Conservation (phyloP, 2,888 invertebrate species). For the Trichopoda pennipes region DNA sequence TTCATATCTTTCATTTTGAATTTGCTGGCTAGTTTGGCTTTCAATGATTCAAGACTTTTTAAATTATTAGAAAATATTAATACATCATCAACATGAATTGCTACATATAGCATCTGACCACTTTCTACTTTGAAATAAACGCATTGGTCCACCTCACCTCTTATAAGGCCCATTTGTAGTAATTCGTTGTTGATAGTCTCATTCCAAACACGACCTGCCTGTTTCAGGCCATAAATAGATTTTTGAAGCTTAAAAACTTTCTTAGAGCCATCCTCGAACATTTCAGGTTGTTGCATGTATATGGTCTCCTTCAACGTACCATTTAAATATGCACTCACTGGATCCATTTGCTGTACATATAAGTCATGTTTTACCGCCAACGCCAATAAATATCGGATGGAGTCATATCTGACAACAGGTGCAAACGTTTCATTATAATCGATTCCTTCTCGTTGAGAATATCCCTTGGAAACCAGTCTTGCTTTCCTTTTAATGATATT, state of each 20-base stretch:
- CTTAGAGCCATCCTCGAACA: slow-evolving; percentile 47
- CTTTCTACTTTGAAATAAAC: slow-evolving; percentile 49
- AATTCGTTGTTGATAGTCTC: slow-evolving; percentile 22
- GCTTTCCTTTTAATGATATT: too few relatives aligned
- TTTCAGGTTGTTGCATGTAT: slow-evolving; percentile 31
- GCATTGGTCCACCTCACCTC: slow-evolving; percentile 55
- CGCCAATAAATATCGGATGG: neutral
- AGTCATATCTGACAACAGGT: slow-evolving; percentile 65
- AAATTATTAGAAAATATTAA: slow-evolving; percentile 46
- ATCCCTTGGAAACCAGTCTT: too few relatives aligned
- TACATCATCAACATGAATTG: slow-evolving; percentile 61
- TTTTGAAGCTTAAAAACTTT: slow-evolving; percentile 58
- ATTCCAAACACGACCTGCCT: slow-evolving; percentile 47
- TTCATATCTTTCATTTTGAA: too few relatives aligned
- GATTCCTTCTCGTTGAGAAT: too few relatives aligned
- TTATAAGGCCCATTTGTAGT: slow-evolving; percentile 26
- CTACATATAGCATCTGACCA: too few relatives aligned
- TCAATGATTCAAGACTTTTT: slow-evolving; percentile 45
- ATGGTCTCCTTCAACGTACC: slow-evolving; percentile 11
- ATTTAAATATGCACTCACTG: slow-evolving; percentile 32
- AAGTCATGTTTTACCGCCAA: too few relatives aligned
- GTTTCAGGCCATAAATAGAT: slow-evolving; percentile 33
- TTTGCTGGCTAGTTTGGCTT: too few relatives aligned
- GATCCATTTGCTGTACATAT: slow-evolving; percentile 24
- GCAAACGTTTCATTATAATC: slow-evolving; percentile 42